A percentile compares a stretch with the other conserved stretches of the same genome.
These are phyloP conservation scores for Phataginus tetradactyla DNA, from an alignment of 2,797 vertebrate species.

Conservation along the genomic window DNA sequence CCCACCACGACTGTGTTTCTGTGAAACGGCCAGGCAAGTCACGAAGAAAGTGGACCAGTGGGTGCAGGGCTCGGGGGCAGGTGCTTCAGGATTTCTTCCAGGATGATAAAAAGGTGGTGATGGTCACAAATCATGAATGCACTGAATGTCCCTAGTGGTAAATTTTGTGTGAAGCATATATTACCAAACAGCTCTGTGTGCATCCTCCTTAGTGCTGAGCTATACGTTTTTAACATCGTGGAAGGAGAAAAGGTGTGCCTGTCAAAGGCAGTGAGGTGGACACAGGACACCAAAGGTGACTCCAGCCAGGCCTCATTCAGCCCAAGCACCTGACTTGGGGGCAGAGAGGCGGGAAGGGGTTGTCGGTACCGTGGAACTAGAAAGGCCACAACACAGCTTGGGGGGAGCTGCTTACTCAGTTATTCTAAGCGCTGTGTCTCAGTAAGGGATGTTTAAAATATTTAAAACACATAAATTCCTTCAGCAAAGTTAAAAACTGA, in stretches of 20 bases:
- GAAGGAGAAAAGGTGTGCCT: conserved; percentile 7
- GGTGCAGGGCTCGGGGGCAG: background rate
- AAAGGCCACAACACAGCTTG: background rate
- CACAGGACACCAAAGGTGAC: conserved; percentile 27
- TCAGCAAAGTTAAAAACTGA: background rate
- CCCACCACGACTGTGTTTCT: background rate
- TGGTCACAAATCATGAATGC: background rate
- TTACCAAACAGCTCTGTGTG: background rate
- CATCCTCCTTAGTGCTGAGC: background rate
- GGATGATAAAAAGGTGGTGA: too few relatives aligned
- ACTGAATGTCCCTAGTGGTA: background rate
- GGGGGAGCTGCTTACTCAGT: background rate
- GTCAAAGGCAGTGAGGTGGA: background rate
- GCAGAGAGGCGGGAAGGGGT: background rate
- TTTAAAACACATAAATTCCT: background rate
- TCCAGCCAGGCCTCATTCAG: background rate
- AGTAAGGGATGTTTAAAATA: background rate
- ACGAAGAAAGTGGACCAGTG: background rate
- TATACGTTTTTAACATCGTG: background rate
- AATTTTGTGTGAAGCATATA: background rate
- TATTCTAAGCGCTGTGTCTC: background rate
- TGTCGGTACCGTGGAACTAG: background rate
- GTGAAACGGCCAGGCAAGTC: background rate
- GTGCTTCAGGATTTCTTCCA: too few relatives aligned
- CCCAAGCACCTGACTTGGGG: background rate